A percentile compares a stretch with the other conserved stretches of the same genome.
Evolutionary conservation across 2,113 vertebrate genomes (phyloP).

Genomic region (Pterophyllum scalare): DNA sequence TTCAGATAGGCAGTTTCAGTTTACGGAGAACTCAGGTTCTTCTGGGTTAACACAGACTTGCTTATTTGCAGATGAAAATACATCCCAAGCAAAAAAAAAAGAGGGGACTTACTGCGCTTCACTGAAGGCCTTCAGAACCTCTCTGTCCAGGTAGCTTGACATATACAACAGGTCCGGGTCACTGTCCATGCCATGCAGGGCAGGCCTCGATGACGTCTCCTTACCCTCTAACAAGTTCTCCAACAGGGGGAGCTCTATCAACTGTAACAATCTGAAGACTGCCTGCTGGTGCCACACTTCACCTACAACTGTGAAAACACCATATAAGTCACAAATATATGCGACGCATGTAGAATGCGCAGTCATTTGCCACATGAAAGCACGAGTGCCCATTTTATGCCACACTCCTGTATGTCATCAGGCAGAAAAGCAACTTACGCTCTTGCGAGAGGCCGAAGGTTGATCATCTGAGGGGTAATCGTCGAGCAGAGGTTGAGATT

Average conservation of each 20-base stretch:
- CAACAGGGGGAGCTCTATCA: constrained; percentile 93
- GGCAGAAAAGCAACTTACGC: constrained; percentile 78
- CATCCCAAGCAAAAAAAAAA: no score
- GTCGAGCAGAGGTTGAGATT: constrained; percentile 88
- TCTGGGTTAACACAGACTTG: background rate
- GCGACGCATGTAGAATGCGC: background rate
- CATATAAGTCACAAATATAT: background rate
- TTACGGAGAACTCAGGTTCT: no score
- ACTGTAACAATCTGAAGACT: constrained; percentile 89
- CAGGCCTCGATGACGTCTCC: constrained; percentile 53
- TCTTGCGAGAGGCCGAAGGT: constrained; percentile 85
- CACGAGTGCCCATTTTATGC: accelerated
- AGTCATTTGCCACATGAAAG: background rate
- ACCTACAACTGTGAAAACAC: constrained; percentile 84
- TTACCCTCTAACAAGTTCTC: constrained; percentile 87
- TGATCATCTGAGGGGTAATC: constrained; percentile 82
- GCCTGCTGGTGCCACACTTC: constrained; percentile 97
- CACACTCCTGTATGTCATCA: background rate
- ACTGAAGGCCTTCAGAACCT: constrained; percentile 95
- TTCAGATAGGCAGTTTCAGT: no score
- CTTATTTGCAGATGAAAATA: background rate
- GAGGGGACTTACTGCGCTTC: constrained; percentile 89
- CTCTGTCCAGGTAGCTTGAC: constrained; percentile 91
- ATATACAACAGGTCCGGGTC: constrained; percentile 82
- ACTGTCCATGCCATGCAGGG: constrained; percentile 77